Percentiles rank a stretch among this genome's conserved stretches.
Conservation (phyloP, 2,797 vertebrate species). For the Anas bernieri region DNA sequence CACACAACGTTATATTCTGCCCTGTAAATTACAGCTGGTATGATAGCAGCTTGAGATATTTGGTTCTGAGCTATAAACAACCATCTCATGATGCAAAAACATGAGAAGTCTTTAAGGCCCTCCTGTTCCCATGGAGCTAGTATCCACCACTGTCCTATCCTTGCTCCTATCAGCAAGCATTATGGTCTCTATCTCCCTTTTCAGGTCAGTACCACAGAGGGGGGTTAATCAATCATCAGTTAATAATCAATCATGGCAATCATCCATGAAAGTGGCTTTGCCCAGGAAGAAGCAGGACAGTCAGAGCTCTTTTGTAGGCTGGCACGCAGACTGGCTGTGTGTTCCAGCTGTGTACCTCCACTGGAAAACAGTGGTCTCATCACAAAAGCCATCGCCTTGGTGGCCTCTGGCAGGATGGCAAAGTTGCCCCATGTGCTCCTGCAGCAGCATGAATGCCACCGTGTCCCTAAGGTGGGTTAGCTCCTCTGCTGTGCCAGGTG, state of each 20-base stretch:
- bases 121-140: neutral
- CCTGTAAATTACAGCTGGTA: constrained; percentile 61
- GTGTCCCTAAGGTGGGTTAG: accelerated
- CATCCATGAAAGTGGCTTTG: neutral
- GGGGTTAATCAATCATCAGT: neutral
- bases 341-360: neutral
- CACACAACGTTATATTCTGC: constrained; percentile 48
- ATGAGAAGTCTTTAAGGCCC: neutral
- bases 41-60: neutral
- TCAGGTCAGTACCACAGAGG: neutral
- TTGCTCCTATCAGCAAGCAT: neutral
- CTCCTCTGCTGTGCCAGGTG: neutral
- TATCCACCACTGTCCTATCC: neutral
- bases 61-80: constrained; percentile 5
- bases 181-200: neutral
- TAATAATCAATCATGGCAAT: neutral
- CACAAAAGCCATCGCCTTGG: neutral
- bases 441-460: neutral
- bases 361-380: neutral
- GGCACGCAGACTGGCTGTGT: neutral
- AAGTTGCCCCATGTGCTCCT: neutral
- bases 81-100: neutral
- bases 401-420: neutral
- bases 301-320: neutral
- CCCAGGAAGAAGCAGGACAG: neutral